These are phyloP conservation scores for Nothura maculosa DNA, from an alignment of 2,797 vertebrate genomes.

Conservation along the genomic window DNA sequence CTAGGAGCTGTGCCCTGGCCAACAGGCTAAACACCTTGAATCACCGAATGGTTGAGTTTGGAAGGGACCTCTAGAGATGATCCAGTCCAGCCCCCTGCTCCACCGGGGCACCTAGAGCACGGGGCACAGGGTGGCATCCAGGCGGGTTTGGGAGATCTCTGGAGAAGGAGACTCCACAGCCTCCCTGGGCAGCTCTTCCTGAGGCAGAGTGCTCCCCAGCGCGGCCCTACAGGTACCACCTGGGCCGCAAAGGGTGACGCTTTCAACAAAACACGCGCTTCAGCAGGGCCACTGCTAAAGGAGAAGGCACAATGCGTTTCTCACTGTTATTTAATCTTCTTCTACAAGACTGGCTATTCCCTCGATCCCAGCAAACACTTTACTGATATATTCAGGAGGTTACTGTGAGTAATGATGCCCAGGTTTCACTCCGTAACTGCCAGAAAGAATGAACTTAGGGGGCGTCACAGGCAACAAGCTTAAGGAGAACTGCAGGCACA, in stretches of 20 bases:
- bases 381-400: neutral
- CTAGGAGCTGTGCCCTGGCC: neutral
- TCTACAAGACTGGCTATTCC: slow-evolving; percentile 9
- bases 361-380: neutral
- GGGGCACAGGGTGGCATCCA: too few relatives aligned
- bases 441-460: neutral
- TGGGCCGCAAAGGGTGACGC: neutral
- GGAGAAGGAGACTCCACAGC: too few relatives aligned
- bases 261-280: neutral
- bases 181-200: neutral
- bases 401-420: neutral
- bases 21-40: too few relatives aligned
- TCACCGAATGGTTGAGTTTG: too few relatives aligned
- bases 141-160: too few relatives aligned
- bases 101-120: too few relatives aligned
- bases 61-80: too few relatives aligned
- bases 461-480: neutral
- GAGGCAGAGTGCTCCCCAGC: neutral
- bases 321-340: neutral
- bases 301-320: neutral
- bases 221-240: neutral
- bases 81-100: too few relatives aligned
- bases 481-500: neutral
- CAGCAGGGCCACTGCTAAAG: neutral
- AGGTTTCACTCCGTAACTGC: slow-evolving; percentile 7